Evolutionary conservation across 2,113 vertebrate species (phyloP).

Genomic region (Tychaedon coryphoeus): DNA sequence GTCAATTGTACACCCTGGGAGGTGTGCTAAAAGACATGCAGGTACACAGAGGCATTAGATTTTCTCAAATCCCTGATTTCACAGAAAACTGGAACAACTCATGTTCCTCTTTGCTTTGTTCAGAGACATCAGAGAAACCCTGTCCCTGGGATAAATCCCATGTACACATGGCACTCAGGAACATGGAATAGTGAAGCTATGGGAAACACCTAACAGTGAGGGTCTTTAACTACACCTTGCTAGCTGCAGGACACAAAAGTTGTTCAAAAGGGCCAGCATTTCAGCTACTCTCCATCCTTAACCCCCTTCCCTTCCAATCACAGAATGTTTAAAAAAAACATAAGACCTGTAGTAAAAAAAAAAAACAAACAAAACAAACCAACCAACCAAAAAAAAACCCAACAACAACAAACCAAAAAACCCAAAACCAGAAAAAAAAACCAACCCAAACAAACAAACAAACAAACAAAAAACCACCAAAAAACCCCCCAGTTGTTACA

Average conservation of each 20-base stretch:
- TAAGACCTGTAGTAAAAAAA: background rate
- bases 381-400: too few species aligned
- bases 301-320: background rate
- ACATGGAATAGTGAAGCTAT: background rate
- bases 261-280: background rate
- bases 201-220: background rate
- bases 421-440: too few species aligned
- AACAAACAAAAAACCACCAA: background rate
- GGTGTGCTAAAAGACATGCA: background rate
- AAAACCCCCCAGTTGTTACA: background rate
- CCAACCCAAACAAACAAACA: too few species aligned
- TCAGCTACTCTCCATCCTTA: background rate
- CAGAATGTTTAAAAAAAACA: background rate
- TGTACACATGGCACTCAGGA: rapidly evolving
- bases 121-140: background rate
- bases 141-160: background rate
- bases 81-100: background rate
- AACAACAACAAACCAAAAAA: background rate
- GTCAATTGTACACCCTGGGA: background rate
- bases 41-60: background rate
- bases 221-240: background rate
- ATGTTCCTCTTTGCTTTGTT: background rate
- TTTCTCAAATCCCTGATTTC: background rate
- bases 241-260: background rate
- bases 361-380: too few species aligned